phyloP scores from a whole-genome alignment of 2,113 vertebrate species.

The Pachycephala philippinensis region DNA sequence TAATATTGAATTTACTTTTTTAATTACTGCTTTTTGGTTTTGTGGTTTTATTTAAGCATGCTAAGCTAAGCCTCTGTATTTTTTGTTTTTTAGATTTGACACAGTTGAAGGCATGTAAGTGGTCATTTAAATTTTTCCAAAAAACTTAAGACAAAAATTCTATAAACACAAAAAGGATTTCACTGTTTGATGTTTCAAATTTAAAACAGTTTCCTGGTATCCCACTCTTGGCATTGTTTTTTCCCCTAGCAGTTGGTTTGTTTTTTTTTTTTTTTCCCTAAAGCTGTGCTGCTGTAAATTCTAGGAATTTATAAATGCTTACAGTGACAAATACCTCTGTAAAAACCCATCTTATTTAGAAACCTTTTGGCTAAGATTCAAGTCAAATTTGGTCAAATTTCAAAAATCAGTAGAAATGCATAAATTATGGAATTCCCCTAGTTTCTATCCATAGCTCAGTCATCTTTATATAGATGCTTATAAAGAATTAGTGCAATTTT shows the following conservation, averaged over 20 bases:
- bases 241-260: neutral
- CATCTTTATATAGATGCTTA: neutral
- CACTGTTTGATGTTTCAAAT: conserved; percentile 53
- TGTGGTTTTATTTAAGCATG: conserved; percentile 83
- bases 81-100: conserved; percentile 89
- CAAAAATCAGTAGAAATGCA: neutral
- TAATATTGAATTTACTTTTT: conserved; percentile 49
- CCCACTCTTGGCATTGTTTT: neutral
- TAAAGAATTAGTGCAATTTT: neutral
- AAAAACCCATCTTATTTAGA: neutral
- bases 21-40: conserved; percentile 69
- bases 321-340: neutral
- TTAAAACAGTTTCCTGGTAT: conserved; percentile 35
- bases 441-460: neutral
- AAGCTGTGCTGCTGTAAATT: neutral
- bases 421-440: neutral
- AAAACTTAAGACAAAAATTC: conserved; percentile 46
- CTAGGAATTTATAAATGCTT: neutral
- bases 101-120: conserved; percentile 96
- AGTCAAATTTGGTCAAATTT: neutral
- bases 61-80: conserved; percentile 84
- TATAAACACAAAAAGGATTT: conserved; percentile 37
- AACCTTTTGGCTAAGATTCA: neutral
- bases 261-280: neutral
- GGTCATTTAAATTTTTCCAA: conserved; percentile 79